phyloP scores from a whole-genome alignment of 2,797 vertebrate genomes.

The Salarias fasciatus region DNA sequence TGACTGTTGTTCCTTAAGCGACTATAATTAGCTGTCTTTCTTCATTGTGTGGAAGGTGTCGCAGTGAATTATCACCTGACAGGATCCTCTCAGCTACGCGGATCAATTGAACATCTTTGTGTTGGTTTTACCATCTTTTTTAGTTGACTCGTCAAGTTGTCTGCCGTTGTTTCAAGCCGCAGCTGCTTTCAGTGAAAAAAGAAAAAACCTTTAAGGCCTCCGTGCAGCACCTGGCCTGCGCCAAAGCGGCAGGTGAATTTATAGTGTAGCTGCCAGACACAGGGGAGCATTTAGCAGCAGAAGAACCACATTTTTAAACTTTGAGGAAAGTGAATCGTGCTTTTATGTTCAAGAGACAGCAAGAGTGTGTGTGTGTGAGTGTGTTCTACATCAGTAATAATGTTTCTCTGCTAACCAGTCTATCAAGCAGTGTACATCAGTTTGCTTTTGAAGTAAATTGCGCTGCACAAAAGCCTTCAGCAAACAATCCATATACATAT shows the following conservation, averaged over 20 bases:
- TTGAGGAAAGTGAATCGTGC: too few relatives aligned
- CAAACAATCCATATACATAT: too few relatives aligned
- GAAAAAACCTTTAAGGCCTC: neutral
- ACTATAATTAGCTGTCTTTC: neutral
- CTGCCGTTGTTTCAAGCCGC: neutral
- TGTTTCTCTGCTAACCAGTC: too few relatives aligned
- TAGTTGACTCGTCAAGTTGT: neutral
- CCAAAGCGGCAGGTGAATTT: neutral
- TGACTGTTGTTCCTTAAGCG: neutral
- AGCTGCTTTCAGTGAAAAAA: neutral
- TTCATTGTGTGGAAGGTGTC: neutral
- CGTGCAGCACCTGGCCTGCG: neutral
- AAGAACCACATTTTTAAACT: neutral
- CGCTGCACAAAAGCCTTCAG: too few relatives aligned
- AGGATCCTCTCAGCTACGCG: neutral
- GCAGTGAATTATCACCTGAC: neutral
- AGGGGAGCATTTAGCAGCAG: neutral
- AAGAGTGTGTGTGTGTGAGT: too few relatives aligned
- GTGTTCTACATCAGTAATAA: too few relatives aligned
- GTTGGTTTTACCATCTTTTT: neutral
- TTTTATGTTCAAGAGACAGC: too few relatives aligned
- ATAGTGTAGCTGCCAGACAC: neutral
- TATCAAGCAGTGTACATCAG: too few relatives aligned
- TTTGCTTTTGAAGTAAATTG: too few relatives aligned
- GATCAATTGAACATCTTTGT: constrained; percentile 2